Percentiles rank a stretch among this genome's conserved stretches.
Conservation (phyloP, 2,113 vertebrate species). For the Larimichthys polyactis region DNA sequence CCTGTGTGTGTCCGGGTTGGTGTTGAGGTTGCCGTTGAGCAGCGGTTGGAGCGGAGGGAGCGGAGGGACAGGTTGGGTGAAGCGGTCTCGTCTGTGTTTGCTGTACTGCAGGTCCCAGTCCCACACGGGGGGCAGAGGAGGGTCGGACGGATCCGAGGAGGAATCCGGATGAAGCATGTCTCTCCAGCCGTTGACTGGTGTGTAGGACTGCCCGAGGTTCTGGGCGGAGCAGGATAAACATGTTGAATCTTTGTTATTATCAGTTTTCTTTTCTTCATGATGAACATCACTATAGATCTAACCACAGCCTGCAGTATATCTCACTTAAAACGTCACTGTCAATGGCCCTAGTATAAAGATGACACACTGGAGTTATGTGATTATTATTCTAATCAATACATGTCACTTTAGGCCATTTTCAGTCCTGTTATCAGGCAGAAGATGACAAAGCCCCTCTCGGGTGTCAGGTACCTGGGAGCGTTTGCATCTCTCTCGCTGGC, state of each 20-base stretch:
- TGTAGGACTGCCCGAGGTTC: constrained; percentile 87
- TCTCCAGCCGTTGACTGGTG: constrained; percentile 83
- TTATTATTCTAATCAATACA: background rate
- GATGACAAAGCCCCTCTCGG: background rate
- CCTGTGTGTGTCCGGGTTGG: constrained; percentile 71
- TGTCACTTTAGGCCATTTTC: background rate
- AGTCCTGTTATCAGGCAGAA: background rate
- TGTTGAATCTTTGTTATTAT: background rate
- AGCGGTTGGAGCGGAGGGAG: constrained; percentile 23
- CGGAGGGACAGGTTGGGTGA: constrained; percentile 84
- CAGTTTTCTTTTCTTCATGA: background rate
- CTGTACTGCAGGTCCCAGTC: constrained; percentile 91
- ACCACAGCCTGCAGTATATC: background rate
- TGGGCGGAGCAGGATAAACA: constrained; percentile 29
- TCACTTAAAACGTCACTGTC: background rate
- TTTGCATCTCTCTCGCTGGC: constrained; percentile 88
- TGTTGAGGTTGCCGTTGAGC: constrained; percentile 81
- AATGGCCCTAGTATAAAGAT: background rate
- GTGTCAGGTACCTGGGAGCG: constrained; percentile 81
- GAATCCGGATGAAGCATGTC: constrained; percentile 72
- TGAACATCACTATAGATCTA: background rate
- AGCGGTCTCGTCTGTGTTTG: constrained; percentile 81
- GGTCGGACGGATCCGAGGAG: constrained; percentile 64
- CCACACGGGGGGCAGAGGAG: constrained; percentile 85
- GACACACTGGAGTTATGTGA: background rate